Conservation (phyloP, 2,797 vertebrate genomes). For the Protonibea diacanthus region DNA sequence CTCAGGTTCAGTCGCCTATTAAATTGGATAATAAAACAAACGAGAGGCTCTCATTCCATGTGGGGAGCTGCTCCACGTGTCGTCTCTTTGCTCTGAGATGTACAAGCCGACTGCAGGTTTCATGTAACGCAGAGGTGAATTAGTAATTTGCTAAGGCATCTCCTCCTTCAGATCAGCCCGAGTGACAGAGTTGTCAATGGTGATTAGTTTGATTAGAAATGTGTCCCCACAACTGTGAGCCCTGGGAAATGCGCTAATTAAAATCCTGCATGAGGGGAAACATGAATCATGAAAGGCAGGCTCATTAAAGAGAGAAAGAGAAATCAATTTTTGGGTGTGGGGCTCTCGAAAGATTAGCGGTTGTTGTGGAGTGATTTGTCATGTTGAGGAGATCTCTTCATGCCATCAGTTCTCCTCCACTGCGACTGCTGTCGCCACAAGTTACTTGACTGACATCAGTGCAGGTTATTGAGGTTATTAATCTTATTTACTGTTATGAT, state of each 20-base stretch:
- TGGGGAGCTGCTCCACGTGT: slow-evolving; percentile 34
- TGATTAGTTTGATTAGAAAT: slow-evolving; percentile 69
- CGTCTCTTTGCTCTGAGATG: slow-evolving; percentile 29
- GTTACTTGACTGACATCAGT: slow-evolving; percentile 32
- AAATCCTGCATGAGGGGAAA: slow-evolving; percentile 62
- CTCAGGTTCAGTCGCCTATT: slow-evolving; percentile 68
- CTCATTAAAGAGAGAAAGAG: slow-evolving; percentile 77
- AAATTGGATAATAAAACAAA: slow-evolving; percentile 74
- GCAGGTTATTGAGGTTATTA: slow-evolving; percentile 46
- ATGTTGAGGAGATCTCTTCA: slow-evolving; percentile 51
- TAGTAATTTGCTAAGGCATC: slow-evolving; percentile 19
- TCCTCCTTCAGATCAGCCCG: slow-evolving; percentile 34
- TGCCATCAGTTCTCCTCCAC: slow-evolving; percentile 47
- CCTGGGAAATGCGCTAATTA: slow-evolving; percentile 72
- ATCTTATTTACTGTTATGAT: slow-evolving; percentile 30
- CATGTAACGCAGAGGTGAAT: slow-evolving; percentile 30
- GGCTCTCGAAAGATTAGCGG: slow-evolving; percentile 72
- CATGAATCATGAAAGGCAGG: slow-evolving; percentile 81
- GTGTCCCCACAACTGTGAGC: slow-evolving; percentile 46
- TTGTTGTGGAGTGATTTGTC: slow-evolving; percentile 58
- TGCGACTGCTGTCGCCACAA: slow-evolving; percentile 42
- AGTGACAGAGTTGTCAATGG: slow-evolving; percentile 63
- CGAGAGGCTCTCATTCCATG: slow-evolving; percentile 41
- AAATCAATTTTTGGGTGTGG: slow-evolving; percentile 76
- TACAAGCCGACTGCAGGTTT: slow-evolving; percentile 16